Base-by-base conservation (phyloP, 2,888 invertebrate genomes). In the Troides aeacus region DNA sequence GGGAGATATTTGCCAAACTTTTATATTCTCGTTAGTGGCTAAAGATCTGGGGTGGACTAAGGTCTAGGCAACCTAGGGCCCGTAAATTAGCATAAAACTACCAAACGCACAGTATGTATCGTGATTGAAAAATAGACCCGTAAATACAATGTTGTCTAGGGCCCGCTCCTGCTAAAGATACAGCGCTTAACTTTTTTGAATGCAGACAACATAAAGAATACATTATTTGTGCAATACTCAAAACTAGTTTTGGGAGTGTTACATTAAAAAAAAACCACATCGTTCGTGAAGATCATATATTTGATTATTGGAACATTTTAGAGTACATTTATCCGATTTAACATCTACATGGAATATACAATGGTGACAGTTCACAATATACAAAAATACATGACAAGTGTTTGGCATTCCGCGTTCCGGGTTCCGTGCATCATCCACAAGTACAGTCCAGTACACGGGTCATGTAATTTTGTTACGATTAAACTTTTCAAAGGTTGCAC, bases 401-500 rank as follows among this genome's bases (percentile, higher is more conserved):
- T 18, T 56, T 36, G 57, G 3, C 24, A 58, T 30, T 46, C 53
- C 46, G 5, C 15, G 62, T 58, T 58, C 7, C 23, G 57, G 4
- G 21, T 21, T 18, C 5, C 56, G 8, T n/a, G 21, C 21, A n/a
- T 7, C 69, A 66, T 62, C 46, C 46, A 59, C 42, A 62, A 56
- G 60, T 62, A 58, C 39, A 39, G 39, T 30, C 61, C 39, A 58
- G 58, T 46, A n/a, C 46, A 12, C 18, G 62, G 12, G 42, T 64
- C 63, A 68, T 62, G 61, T 62, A 62, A 62, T 50, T 66, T 69
- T 66, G 69, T 39, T 21, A 30, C 42, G 30, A 69, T 65, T 61
- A 21, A 18, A 18, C 74, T 75, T 80, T 77, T 78, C n/a, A 75
- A 72, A 74, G 81, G 83, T 70, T 78, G 83, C 86, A 88, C 80